Base-by-base conservation (phyloP, 2,888 invertebrate species). In the Ommatoiulus sabulosus region DNA sequence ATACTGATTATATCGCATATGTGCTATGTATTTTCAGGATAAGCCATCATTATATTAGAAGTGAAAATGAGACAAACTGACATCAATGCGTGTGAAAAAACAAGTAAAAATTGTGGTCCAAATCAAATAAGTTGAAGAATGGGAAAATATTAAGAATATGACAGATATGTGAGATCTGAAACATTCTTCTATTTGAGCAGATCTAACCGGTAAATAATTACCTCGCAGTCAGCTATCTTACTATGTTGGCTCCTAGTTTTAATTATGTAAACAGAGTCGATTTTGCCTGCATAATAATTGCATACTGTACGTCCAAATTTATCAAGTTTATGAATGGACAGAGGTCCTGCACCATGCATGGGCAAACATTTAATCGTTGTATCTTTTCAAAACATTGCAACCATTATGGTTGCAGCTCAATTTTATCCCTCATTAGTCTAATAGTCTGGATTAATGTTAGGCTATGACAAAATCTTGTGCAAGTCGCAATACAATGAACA, bases 361-460 rank as follows among this genome's bases (percentile, higher is more conserved):
- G 2, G 72, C 72, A 24, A 24, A 10, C 10, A 72, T 72, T 17
- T 24, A 17, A 72, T 0, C 8, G 24, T 72, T 20, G 20, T 72
- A 24, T 20, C 72, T 63, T 5, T 63, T 63, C 63, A 63, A 63
- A 72, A 24, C 3, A 20, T 24, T 72, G 72, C 24, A 72, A 72
- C 17, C 72, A 8, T 24, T 7, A 24, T 8, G 72, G 24, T 72
- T 72, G 72, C 72, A 24, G 72, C 72, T 72, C 72, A 72, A 72
- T 72, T 72, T 72, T 72, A 72, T 72, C 10, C n/a, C 8, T 63
- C 72, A 24, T 72, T 72, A 72, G 24, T n/a, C n/a, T n/a, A n/a
- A n/a, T n/a, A n/a, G n/a, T 72, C 8, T 3, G 63, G 63, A 63
- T 63, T 63, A 63, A 72, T 24, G 24, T 72, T 7, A 72, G 20